phyloP scores from a whole-genome alignment of 2,113 vertebrate species.

The Picathartes gymnocephalus region DNA sequence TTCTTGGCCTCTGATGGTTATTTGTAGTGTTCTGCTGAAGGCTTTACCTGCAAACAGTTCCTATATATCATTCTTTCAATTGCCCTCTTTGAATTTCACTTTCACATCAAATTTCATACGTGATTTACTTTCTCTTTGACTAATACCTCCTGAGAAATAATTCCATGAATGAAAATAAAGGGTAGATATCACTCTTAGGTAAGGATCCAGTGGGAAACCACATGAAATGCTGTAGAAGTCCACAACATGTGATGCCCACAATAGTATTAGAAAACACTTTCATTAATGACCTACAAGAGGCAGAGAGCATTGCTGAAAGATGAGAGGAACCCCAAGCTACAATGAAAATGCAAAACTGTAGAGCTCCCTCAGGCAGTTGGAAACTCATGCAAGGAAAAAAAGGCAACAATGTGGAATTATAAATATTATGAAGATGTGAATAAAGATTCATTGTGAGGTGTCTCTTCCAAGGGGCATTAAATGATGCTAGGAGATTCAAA shows the following conservation, averaged over 20 bases:
- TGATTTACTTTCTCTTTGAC: constrained; percentile 48
- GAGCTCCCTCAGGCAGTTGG: not conserved
- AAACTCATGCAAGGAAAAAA: not conserved
- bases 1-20: not conserved
- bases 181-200: not conserved
- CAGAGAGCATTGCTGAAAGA: not conserved
- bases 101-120: constrained; percentile 44
- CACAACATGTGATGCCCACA: not conserved
- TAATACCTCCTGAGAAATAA: constrained; percentile 45
- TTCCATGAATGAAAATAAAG: constrained; percentile 43
- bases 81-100: constrained; percentile 25
- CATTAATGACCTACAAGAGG: not conserved
- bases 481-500: not conserved
- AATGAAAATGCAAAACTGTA: not conserved
- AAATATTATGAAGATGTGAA: not conserved
- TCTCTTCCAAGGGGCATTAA: not conserved
- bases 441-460: not conserved
- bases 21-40: not conserved
- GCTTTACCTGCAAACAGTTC: not conserved
- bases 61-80: constrained; percentile 2
- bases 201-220: not conserved
- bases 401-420: not conserved
- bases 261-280: not conserved
- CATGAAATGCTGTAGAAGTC: not conserved
- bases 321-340: not conserved